A percentile compares a stretch with the other conserved stretches of the same genome.
Evolutionary conservation across 2,113 vertebrate species (phyloP).

Genomic region (Pseudopodoces humilis): DNA sequence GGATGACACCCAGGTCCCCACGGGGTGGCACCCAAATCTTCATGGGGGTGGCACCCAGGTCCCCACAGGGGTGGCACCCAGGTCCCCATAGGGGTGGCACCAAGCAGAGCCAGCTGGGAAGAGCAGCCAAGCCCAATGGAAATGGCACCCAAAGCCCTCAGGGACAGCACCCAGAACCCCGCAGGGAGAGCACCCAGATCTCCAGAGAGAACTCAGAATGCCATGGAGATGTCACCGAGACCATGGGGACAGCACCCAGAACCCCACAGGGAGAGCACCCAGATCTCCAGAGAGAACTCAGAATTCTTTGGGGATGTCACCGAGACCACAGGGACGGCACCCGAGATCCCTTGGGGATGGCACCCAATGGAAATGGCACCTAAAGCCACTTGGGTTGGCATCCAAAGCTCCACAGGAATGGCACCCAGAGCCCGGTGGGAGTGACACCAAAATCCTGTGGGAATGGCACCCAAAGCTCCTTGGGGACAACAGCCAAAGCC

Average conservation of each 20-base stretch:
- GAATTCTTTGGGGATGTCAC: too few relatives aligned
- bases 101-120: neutral
- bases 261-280: too few relatives aligned
- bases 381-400: neutral
- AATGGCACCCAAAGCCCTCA: accelerated
- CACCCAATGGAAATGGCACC: neutral
- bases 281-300: too few relatives aligned
- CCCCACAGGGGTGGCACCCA: neutral
- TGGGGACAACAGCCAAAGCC: too few relatives aligned
- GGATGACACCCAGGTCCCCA: accelerated
- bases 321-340: accelerated
- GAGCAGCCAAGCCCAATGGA: neutral
- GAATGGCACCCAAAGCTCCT: accelerated
- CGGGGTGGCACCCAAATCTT: neutral
- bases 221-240: neutral
- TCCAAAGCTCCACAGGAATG: accelerated
- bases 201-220: neutral
- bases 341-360: accelerated
- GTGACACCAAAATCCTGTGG: neutral
- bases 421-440: neutral
- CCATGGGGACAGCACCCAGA: too few relatives aligned
- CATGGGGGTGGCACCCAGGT: too few relatives aligned
- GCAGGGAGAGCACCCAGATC: too few relatives aligned
- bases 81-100: accelerated
- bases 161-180: neutral